A percentile compares a stretch with the other conserved stretches of the same genome.
Conservation (phyloP, 1,140 invertebrate species). For the Aricia agestis region DNA sequence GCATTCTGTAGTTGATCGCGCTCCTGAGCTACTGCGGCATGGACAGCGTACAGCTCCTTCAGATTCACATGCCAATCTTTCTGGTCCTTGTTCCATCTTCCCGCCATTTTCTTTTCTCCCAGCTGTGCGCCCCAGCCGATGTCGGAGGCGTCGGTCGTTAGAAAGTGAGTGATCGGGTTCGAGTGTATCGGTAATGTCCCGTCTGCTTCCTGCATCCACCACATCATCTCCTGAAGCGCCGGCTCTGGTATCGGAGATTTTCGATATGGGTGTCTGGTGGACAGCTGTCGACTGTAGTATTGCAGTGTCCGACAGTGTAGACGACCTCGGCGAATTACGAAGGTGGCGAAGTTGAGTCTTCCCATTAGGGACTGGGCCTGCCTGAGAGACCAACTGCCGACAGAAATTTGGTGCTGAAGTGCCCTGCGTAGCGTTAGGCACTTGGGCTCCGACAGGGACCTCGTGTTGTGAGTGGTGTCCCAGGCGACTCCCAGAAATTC, state of each 20-base stretch:
- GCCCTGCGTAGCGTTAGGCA: not conserved
- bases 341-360: conserved; percentile 10
- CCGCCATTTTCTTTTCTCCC: no score
- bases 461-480: no score
- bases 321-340: not conserved
- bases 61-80: no score
- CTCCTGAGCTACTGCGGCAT: no score
- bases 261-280: not conserved
- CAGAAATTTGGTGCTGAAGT: not conserved
- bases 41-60: no score
- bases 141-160: no score
- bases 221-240: not conserved
- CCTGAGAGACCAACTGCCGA: not conserved
- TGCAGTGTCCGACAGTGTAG: conserved; percentile 2
- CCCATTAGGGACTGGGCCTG: conserved; percentile 7
- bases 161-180: conserved; percentile 18
- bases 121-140: no score
- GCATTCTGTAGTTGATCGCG: no score
- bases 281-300: not conserved
- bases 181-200: conserved; percentile 5
- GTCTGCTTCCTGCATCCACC: not conserved
- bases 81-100: no score
- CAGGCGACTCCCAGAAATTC: no score
- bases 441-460: no score
- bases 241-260: not conserved